Base-by-base conservation (phyloP, 2,113 vertebrate genomes). In the Lasiurus borealis region DNA sequence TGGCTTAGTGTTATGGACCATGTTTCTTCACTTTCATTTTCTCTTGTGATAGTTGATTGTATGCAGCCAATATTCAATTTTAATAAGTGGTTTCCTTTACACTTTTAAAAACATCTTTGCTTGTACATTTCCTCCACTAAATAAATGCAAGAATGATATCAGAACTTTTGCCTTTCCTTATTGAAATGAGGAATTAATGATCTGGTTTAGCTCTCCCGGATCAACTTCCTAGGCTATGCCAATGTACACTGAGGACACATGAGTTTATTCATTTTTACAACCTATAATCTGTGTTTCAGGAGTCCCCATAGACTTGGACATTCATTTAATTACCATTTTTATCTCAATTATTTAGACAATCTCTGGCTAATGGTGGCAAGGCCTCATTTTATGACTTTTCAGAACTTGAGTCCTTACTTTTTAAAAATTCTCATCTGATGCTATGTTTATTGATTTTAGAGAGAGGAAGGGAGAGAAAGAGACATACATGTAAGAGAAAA, bases 71-170 rank as follows among this genome's bases (percentile, higher is more conserved):
- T 88, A 18, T 57, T 72, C 62, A 71, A 11, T 72, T 77, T 66
- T 54, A 78, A 13, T 73, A 84, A 84, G 25, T 16, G 21, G 25
- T 78, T 87, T 46, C 69, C 7, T 86, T 81, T 62, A 62, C 16
- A 50, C 16, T 87, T 87, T 54, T n/a, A 71, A 54, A 93, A 91
- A 54, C 34, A 76, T 4, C 59, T 87, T 93, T 91, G 68, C 3
- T 90, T 62, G 6, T 93, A 6, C 44, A 19, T 64, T 59, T 76
- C 48, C 40, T 71, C 21, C 44, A 52, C 5, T 34, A 25, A 86
- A 78, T 44, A 59, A 90, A 34, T 62, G 50, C 40, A 77, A 34
- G 11, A 29, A 69, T 29, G 7, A 29, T 40, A 52, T 3, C 15
- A 77, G 69, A 82, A 34, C 52, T 75, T 71, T 54, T 25, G 69